Conservation (phyloP, 2,797 vertebrate genomes). For the Sebastes minor region DNA sequence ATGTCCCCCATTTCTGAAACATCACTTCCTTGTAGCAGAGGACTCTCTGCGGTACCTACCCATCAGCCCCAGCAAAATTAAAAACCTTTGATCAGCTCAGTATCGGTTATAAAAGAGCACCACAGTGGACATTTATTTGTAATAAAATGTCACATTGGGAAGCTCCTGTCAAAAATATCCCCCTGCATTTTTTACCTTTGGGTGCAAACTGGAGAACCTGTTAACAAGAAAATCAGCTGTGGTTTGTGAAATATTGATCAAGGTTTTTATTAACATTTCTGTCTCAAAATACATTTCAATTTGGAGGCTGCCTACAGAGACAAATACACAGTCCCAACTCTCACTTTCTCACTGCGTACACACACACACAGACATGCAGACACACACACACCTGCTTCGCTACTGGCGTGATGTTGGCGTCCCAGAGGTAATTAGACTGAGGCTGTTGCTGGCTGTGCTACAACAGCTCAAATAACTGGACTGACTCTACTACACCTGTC, state of each 20-base stretch:
- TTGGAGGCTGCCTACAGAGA: conserved; percentile 46
- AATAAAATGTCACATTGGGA: conserved; percentile 30
- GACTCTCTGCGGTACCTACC: not conserved
- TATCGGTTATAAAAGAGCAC: not conserved
- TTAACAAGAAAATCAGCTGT: conserved; percentile 52
- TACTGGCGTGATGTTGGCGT: conserved; percentile 62
- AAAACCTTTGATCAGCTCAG: conserved; percentile 35
- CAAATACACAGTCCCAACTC: conserved; percentile 42
- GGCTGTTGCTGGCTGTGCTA: conserved; percentile 71
- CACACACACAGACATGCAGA: conserved; percentile 3
- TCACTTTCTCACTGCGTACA: not conserved
- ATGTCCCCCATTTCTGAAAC: not conserved
- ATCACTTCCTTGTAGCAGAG: conserved; percentile 2
- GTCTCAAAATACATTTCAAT: conserved; percentile 57
- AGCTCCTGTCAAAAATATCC: conserved; percentile 27
- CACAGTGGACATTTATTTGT: conserved; percentile 22
- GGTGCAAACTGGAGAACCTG: conserved; percentile 30
- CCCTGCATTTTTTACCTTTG: conserved; percentile 19
- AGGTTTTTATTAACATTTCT: conserved; percentile 64
- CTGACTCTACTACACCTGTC: conserved; percentile 68
- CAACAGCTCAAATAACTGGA: conserved; percentile 72
- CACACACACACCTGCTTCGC: conserved; percentile 53
- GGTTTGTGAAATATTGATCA: conserved; percentile 68
- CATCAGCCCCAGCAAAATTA: not conserved
- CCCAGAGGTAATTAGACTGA: conserved; percentile 75